Evolutionary conservation across 1,140 invertebrate genomes (phyloP).

Genomic region (Drosophila parabipectinata): DNA sequence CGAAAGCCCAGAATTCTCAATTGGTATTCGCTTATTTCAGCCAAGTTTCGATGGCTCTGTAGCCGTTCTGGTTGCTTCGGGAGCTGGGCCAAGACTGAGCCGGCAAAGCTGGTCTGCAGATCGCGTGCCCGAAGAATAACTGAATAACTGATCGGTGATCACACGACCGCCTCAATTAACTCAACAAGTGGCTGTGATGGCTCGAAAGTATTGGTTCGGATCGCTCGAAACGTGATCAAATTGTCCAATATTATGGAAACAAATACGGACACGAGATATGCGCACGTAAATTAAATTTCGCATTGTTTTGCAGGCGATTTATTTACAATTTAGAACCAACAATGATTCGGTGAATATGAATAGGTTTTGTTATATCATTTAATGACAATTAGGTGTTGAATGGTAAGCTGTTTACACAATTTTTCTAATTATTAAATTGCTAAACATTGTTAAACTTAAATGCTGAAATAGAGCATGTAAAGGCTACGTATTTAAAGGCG

Average conservation of each 20-base stretch:
- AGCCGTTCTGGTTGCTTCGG: constrained; percentile 23
- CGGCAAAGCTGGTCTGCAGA: constrained; percentile 12
- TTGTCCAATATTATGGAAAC: constrained; percentile 23
- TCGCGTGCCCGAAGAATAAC: constrained; percentile 53
- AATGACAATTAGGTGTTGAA: not conserved
- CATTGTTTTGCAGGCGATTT: constrained; percentile 24
- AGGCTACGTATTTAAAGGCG: no score
- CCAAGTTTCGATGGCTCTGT: not conserved
- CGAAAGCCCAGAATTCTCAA: constrained; percentile 5
- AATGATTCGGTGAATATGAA: constrained; percentile 6
- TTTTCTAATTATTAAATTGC: not conserved
- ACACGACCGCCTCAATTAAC: constrained; percentile 64
- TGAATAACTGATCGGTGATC: constrained; percentile 40
- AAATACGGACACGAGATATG: constrained; percentile 35
- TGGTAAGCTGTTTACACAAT: not conserved
- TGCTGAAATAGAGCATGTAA: not conserved
- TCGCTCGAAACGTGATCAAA: constrained; percentile 61
- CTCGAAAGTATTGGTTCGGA: constrained; percentile 19
- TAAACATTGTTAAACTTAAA: not conserved
- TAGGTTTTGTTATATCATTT: constrained; percentile 1
- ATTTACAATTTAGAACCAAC: constrained; percentile 30
- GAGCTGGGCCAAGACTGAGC: constrained; percentile 52
- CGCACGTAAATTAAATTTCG: constrained; percentile 35
- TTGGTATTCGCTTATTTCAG: not conserved
- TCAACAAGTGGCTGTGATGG: constrained; percentile 37